phyloP scores from a whole-genome alignment of 2,797 vertebrate genomes.

The Hapalemur alaotrensis region DNA sequence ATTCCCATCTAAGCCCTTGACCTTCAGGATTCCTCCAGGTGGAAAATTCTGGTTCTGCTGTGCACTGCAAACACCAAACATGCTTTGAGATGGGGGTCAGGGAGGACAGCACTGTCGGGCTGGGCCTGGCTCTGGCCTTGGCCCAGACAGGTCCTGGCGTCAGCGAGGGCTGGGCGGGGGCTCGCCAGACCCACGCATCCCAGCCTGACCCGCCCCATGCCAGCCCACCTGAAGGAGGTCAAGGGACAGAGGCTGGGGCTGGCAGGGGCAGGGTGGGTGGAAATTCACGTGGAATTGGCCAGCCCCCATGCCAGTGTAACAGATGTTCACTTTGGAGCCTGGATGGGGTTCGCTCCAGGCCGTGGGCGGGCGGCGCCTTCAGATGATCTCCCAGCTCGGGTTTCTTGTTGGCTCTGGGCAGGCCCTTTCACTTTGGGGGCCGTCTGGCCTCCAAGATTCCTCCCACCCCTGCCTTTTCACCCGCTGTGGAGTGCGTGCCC shows the following conservation, averaged over 20 bases:
- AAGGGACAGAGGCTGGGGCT: background rate
- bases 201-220: background rate
- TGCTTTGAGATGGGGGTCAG: background rate
- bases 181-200: background rate
- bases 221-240: conserved; percentile 15
- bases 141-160: background rate
- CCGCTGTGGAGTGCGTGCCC: background rate
- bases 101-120: background rate
- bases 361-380: conserved; percentile 63
- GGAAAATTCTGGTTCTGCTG: background rate
- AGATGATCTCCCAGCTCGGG: conserved; percentile 69
- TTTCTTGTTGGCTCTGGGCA: conserved; percentile 54
- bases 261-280: background rate
- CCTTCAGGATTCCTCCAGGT: background rate
- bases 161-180: background rate
- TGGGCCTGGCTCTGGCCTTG: background rate
- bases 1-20: background rate
- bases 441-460: conserved; percentile 65
- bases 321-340: conserved; percentile 60
- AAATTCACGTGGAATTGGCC: conserved; percentile 46
- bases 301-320: conserved; percentile 20
- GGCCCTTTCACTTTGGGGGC: conserved; percentile 64
- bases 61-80: background rate
- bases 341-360: conserved; percentile 60
- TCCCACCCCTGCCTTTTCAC: conserved; percentile 60